These are phyloP conservation scores for Bradypodion pumilum DNA, from an alignment of 2,797 vertebrate genomes.

Conservation along the genomic window DNA sequence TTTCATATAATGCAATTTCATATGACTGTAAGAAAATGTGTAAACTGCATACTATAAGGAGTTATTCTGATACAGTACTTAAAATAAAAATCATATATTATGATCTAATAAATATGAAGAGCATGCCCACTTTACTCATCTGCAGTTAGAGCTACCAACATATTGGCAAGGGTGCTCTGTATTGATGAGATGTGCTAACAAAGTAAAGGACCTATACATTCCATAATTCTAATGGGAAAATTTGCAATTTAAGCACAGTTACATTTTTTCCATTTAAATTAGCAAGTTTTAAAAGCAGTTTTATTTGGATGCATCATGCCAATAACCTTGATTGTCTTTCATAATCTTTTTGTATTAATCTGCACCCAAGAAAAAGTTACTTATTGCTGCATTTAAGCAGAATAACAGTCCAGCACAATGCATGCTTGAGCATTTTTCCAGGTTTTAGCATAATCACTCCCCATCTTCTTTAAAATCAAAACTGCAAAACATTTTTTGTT, in stretches of 20 bases:
- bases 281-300: background rate
- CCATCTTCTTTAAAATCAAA: background rate
- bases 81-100: too few species aligned
- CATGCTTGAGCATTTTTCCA: background rate
- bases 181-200: background rate
- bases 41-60: too few species aligned
- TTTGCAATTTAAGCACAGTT: too few species aligned
- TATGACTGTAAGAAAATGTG: too few species aligned
- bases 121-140: background rate
- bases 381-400: background rate
- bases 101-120: too few species aligned
- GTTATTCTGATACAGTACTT: too few species aligned
- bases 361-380: background rate
- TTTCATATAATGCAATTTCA: too few species aligned
- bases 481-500: background rate
- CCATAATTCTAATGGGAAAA: background rate
- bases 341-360: background rate
- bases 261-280: background rate
- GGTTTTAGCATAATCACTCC: background rate
- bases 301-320: background rate
- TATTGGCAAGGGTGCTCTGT: background rate
- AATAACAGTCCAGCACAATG: background rate
- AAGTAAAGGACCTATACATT: background rate
- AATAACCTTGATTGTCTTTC: background rate
- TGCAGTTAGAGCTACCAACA: background rate